Percentiles rank a stretch among this genome's conserved stretches.
Conservation (phyloP, 2,797 vertebrate genomes). For the Scarus forsteni region DNA sequence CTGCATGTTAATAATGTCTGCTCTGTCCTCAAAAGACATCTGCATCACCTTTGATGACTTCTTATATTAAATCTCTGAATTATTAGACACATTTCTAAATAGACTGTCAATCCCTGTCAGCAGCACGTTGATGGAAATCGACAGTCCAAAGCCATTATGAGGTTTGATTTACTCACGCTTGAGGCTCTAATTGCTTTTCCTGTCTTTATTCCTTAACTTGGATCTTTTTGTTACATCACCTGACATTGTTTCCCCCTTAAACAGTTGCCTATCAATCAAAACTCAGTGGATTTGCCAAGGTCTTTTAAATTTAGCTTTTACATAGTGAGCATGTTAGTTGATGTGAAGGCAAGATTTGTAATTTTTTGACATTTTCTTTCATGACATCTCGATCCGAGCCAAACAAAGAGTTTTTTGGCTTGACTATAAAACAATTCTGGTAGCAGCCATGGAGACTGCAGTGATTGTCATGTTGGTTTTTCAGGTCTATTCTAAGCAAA, state of each 20-base stretch:
- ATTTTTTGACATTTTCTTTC: slow-evolving; percentile 12
- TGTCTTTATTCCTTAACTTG: slow-evolving; percentile 7
- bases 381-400: slow-evolving; percentile 21
- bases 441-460: background rate
- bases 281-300: slow-evolving; percentile 4
- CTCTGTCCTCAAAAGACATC: slow-evolving; percentile 24
- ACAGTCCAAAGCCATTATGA: slow-evolving; percentile 1
- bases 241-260: slow-evolving; percentile 5
- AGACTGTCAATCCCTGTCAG: background rate
- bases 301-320: slow-evolving; percentile 16
- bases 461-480: background rate
- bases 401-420: background rate
- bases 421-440: background rate
- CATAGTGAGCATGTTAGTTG: slow-evolving; percentile 15
- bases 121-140: slow-evolving; percentile 8
- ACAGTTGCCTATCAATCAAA: slow-evolving; percentile 39
- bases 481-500: background rate
- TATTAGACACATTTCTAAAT: background rate
- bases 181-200: slow-evolving; percentile 15
- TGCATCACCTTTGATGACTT: background rate
- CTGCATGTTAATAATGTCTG: slow-evolving; percentile 7
- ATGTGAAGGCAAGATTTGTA: slow-evolving; percentile 13
- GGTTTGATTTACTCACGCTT: slow-evolving; percentile 18
- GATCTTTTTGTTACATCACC: slow-evolving; percentile 9
- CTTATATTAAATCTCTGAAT: background rate